These are phyloP conservation scores for Cettia cetti DNA, from an alignment of 2,113 vertebrate species.

Conservation along the genomic window DNA sequence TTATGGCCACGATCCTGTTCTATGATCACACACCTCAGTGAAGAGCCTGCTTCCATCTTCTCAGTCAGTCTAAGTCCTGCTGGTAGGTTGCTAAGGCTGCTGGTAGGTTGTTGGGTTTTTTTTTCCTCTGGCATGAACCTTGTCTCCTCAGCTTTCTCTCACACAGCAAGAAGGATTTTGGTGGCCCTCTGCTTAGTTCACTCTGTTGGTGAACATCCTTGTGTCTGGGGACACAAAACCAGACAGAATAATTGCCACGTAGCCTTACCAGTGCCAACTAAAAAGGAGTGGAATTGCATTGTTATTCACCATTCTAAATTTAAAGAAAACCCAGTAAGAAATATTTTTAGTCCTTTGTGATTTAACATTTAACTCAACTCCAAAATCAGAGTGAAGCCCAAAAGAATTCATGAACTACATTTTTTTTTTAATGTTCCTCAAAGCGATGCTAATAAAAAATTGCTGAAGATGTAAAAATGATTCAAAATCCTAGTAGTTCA, in stretches of 20 bases:
- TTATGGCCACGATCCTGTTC: not conserved
- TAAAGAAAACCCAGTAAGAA: not conserved
- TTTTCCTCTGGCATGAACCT: not conserved
- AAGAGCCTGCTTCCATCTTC: not conserved
- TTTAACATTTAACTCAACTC: not conserved
- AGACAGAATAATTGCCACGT: not conserved
- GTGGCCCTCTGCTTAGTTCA: not conserved
- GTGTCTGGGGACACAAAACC: not conserved
- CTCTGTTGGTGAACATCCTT: not conserved
- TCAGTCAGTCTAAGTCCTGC: not conserved
- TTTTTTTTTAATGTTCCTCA: not conserved
- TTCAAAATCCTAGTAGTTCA: not conserved
- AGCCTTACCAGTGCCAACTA: not conserved
- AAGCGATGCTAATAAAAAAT: not conserved
- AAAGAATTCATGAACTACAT: not conserved
- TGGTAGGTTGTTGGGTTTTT: not conserved
- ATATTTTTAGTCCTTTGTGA: not conserved
- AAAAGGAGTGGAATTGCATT: not conserved
- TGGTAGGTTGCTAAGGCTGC: not conserved
- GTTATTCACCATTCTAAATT: not conserved
- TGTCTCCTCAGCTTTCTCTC: not conserved
- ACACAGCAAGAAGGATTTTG: not conserved
- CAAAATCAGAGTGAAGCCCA: not conserved
- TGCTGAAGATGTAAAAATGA: not conserved
- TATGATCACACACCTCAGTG: not conserved